These are phyloP conservation scores for Scolopax rusticola DNA, from an alignment of 2,797 vertebrate genomes.

Conservation along the genomic window DNA sequence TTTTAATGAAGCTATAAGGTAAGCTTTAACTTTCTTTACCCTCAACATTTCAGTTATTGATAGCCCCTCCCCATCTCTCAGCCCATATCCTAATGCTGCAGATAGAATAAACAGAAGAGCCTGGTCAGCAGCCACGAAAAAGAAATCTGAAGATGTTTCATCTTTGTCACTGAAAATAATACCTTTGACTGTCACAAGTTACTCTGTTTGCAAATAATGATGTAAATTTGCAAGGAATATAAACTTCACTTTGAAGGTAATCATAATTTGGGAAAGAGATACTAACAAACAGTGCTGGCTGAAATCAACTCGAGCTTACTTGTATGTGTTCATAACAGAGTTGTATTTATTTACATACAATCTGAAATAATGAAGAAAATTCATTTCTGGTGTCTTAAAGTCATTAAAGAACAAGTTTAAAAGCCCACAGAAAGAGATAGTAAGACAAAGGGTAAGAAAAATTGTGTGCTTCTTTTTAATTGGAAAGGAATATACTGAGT, in stretches of 20 bases:
- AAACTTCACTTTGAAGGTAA: background rate
- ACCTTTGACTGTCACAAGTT: background rate
- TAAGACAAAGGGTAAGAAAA: background rate
- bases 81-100: accelerated
- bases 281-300: background rate
- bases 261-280: no score
- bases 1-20: background rate
- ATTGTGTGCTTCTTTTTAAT: accelerated
- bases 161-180: background rate
- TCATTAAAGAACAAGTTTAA: background rate
- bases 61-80: accelerated
- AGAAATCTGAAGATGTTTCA: background rate
- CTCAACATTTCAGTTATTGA: background rate
- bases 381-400: background rate
- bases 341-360: background rate
- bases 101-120: background rate
- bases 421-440: background rate
- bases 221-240: background rate
- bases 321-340: background rate
- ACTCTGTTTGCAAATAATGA: background rate
- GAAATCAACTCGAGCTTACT: background rate
- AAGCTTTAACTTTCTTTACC: background rate
- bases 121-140: background rate
- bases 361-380: background rate
- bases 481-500: background rate